A percentile compares a stretch with the other conserved stretches of the same genome.
Conservation (phyloP, 2,113 vertebrate species). For the Suncus etruscus region DNA sequence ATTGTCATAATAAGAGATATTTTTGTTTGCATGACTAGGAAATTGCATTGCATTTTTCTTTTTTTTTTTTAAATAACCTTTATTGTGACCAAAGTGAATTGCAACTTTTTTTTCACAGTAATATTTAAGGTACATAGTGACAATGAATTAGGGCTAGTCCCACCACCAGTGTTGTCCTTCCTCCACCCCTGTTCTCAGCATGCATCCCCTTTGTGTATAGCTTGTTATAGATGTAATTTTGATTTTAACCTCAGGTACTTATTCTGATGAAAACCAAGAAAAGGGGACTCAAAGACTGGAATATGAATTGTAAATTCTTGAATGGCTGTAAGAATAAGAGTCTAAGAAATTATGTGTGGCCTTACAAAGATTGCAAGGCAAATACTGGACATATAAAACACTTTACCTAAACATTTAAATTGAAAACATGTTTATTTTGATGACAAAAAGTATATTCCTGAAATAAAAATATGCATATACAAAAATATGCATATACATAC, state of each 20-base stretch:
- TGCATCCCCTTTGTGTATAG: no score
- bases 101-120: no score
- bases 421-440: constrained; percentile 29
- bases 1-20: background rate
- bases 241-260: background rate
- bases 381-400: background rate
- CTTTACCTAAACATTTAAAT: background rate
- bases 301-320: background rate
- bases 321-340: background rate
- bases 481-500: background rate
- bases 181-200: no score
- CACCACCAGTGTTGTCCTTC: no score
- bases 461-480: background rate
- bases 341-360: background rate
- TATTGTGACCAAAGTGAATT: no score
- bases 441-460: background rate
- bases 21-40: background rate
- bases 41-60: no score
- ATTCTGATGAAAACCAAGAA: constrained; percentile 28
- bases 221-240: background rate
- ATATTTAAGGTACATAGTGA: no score
- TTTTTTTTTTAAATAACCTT: no score
- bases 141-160: no score
- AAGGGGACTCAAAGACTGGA: background rate
- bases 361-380: background rate